phyloP scores from a whole-genome alignment of 2,113 vertebrate genomes.

The Picathartes gymnocephalus region DNA sequence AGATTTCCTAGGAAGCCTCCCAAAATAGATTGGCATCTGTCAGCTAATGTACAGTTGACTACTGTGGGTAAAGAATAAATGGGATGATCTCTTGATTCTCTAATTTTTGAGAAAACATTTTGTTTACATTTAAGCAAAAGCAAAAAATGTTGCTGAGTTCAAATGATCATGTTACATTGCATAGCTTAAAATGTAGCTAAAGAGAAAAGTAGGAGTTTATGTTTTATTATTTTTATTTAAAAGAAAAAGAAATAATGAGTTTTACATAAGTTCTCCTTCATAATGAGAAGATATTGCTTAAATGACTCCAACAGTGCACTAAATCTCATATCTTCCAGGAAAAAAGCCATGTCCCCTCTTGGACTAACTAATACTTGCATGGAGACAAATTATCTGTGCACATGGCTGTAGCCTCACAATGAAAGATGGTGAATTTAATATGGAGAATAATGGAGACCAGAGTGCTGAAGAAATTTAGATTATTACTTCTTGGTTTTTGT shows the following conservation, averaged over 20 bases:
- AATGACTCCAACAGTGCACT: not conserved
- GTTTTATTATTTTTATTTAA: not conserved
- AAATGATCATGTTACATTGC: not conserved
- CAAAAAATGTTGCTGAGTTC: not conserved
- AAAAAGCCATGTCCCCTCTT: not conserved
- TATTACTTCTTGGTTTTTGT: not conserved
- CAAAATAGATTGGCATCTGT: not conserved
- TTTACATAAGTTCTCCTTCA: not conserved
- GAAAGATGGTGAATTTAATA: not conserved
- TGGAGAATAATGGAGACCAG: not conserved
- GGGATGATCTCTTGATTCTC: not conserved
- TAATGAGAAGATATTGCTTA: not conserved
- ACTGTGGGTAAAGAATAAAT: not conserved
- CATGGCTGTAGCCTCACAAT: not conserved
- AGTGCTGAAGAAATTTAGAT: not conserved
- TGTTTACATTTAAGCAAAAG: not conserved
- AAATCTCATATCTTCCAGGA: not conserved
- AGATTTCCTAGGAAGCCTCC: conserved; percentile 4
- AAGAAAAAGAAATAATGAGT: not conserved
- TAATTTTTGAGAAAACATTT: not conserved
- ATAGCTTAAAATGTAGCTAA: not conserved
- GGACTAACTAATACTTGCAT: not conserved
- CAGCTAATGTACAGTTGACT: not conserved
- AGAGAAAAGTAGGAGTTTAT: not conserved
- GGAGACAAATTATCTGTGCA: not conserved